These are phyloP conservation scores for Tiphia femorata DNA, from an alignment of 2,888 invertebrate species.

Conservation along the genomic window DNA sequence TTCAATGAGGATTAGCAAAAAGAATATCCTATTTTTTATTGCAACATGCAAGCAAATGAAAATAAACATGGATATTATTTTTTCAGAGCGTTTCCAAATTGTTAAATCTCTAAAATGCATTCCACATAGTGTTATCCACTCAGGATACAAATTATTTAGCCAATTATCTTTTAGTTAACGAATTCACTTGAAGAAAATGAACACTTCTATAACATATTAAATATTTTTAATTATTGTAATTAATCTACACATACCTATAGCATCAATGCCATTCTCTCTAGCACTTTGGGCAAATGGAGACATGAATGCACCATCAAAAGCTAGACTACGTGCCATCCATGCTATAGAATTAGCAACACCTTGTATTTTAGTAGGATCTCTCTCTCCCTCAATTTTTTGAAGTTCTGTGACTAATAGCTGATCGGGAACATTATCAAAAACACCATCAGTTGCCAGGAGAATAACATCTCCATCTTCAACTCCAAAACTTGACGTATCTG, in stretches of 20 bases:
- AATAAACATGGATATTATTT: not conserved
- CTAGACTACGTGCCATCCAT: constrained; percentile 93
- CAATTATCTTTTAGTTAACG: too few species aligned
- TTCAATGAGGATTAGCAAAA: too few species aligned
- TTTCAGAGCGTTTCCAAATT: not conserved
- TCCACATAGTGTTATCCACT: too few species aligned
- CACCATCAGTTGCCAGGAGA: constrained; percentile 96
- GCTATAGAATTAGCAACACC: constrained; percentile 95
- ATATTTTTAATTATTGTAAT: not conserved
- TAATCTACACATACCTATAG: constrained; percentile 78
- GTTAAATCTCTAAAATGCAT: too few species aligned
- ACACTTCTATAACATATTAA: not conserved
- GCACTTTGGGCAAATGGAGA: constrained; percentile 97
- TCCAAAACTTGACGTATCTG: constrained; percentile 88
- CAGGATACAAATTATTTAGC: too few species aligned
- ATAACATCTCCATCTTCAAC: constrained; percentile 95
- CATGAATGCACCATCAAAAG: constrained; percentile 94
- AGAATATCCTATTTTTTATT: too few species aligned
- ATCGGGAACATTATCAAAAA: constrained; percentile 98
- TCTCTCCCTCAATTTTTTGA: constrained; percentile 78
- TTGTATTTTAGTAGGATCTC: constrained; percentile 84
- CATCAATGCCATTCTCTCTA: constrained; percentile 91
- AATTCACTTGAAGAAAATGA: too few species aligned
- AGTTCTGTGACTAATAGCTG: constrained; percentile 89
- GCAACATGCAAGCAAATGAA: too few species aligned